Percentiles rank a stretch among this genome's conserved stretches.
phyloP scores from a whole-genome alignment of 1,140 invertebrate genomes.

The Drosophila ambigua region DNA sequence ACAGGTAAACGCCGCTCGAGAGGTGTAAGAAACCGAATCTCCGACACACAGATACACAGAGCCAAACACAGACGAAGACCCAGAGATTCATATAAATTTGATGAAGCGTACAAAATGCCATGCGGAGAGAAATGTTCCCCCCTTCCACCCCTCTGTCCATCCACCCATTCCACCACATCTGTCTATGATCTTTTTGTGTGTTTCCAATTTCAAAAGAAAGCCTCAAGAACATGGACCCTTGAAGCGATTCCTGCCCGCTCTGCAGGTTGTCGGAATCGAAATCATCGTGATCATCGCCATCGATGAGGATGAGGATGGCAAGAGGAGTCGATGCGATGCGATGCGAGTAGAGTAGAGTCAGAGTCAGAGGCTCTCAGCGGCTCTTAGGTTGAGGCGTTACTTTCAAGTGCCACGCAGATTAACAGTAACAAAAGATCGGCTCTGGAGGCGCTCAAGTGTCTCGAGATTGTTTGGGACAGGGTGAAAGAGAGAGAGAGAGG shows the following conservation, averaged over 20 bases:
- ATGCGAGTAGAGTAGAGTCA: neutral
- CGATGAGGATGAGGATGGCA: constrained; percentile 62
- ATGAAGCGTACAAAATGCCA: constrained; percentile 78
- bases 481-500: constrained; percentile 1
- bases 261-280: constrained; percentile 57
- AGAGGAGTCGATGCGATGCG: constrained; percentile 19
- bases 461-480: constrained; percentile 15
- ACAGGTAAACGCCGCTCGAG: constrained; percentile 68
- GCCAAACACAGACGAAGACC: no score
- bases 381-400: constrained; percentile 35
- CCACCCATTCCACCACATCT: constrained; percentile 43
- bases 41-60: constrained; percentile 8
- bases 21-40: constrained; percentile 72
- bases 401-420: constrained; percentile 62
- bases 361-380: constrained; percentile 13
- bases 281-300: constrained; percentile 56
- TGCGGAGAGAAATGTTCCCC: constrained; percentile 56
- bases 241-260: constrained; percentile 39
- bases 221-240: constrained; percentile 50
- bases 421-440: constrained; percentile 61
- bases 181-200: constrained; percentile 42
- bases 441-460: constrained; percentile 64
- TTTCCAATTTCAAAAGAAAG: constrained; percentile 64
- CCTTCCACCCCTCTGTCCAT: neutral
- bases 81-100: constrained; percentile 58